A percentile compares a stretch with the other conserved stretches of the same genome.
phyloP scores from a whole-genome alignment of 1,140 invertebrate species.

The Pseudachorutes palmiensis region DNA sequence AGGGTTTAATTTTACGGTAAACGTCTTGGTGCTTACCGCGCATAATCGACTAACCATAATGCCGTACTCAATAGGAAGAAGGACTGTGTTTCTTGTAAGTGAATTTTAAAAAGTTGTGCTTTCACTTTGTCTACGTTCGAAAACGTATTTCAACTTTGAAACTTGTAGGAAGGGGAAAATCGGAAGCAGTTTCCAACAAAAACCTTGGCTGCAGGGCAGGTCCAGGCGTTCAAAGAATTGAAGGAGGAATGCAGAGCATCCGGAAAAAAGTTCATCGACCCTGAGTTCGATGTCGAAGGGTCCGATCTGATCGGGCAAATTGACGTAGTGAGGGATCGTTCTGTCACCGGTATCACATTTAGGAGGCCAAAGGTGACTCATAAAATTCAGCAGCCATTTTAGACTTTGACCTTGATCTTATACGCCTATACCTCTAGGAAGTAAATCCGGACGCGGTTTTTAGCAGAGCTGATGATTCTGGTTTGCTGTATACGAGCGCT shows the following conservation, averaged over 20 bases:
- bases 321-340: not conserved
- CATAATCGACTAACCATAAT: too few relatives aligned
- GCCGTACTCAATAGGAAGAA: not conserved
- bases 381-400: not conserved
- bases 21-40: too few relatives aligned
- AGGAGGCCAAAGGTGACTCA: not conserved
- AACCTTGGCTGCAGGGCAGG: not conserved
- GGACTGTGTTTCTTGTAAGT: not conserved
- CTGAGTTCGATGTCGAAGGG: not conserved
- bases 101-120: not conserved
- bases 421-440: not conserved
- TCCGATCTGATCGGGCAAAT: not conserved
- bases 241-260: not conserved
- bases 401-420: not conserved
- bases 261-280: not conserved
- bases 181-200: not conserved
- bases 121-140: not conserved
- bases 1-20: too few relatives aligned
- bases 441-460: not conserved
- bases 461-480: not conserved
- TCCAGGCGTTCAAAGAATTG: not conserved
- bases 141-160: not conserved
- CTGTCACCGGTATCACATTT: not conserved
- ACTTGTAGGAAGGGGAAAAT: conserved; percentile 3
- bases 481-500: not conserved